Conservation (phyloP, 2,797 vertebrate species). For the Lagorchestes hirsutus region DNA sequence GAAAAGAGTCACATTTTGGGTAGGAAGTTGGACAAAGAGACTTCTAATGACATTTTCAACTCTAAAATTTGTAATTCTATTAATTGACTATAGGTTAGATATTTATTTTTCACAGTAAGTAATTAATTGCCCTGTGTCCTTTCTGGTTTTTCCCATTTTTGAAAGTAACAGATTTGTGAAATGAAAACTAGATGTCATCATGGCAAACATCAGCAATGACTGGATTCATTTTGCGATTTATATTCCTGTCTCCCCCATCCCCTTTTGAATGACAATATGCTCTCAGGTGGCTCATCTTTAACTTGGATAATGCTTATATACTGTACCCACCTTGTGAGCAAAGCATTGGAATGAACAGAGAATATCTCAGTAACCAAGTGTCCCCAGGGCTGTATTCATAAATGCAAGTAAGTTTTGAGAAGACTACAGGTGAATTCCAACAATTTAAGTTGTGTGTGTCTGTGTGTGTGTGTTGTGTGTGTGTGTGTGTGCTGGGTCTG, state of each 20-base stretch:
- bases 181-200: not conserved
- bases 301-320: not conserved
- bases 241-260: not conserved
- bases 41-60: not conserved
- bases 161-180: not conserved
- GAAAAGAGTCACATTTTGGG: not conserved
- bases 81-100: not conserved
- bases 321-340: not conserved
- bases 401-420: not conserved
- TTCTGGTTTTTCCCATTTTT: not conserved
- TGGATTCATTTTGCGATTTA: not conserved
- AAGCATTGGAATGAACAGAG: not conserved
- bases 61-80: not conserved
- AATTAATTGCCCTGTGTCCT: not conserved
- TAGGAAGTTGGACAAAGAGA: not conserved
- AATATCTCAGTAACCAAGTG: not conserved
- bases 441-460: not conserved
- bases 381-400: not conserved
- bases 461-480: not conserved
- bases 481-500: too few relatives aligned
- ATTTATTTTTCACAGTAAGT: not conserved
- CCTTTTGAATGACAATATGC: not conserved
- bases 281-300: not conserved
- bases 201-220: not conserved
- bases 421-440: not conserved